phyloP scores from a whole-genome alignment of 2,113 vertebrate species.

The Tupaia tana region DNA sequence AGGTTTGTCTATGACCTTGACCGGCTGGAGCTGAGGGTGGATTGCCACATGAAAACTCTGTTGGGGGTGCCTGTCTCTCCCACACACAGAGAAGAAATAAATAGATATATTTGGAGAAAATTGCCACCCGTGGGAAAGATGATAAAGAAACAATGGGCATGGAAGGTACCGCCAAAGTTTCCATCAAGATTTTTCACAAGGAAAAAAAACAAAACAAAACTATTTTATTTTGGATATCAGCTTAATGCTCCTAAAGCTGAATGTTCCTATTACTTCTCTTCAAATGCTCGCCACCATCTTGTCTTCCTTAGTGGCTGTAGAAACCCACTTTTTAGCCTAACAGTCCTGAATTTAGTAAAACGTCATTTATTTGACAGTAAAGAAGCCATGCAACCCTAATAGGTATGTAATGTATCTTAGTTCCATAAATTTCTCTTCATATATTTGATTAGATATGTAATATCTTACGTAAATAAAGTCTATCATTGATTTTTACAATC shows the following conservation, averaged over 20 bases:
- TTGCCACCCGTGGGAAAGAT: background rate
- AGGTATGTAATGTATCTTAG: background rate
- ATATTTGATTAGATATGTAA: background rate
- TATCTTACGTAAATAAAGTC: slow-evolving; percentile 31
- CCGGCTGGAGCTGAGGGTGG: too few species aligned
- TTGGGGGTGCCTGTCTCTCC: too few species aligned
- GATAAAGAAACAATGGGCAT: slow-evolving; percentile 20
- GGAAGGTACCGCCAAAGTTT: background rate
- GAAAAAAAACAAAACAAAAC: background rate
- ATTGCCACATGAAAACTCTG: too few species aligned
- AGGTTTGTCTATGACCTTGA: too few species aligned
- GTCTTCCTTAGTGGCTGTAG: background rate
- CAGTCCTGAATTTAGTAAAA: background rate
- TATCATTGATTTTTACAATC: slow-evolving; percentile 60
- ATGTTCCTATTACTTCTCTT: background rate
- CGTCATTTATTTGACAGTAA: background rate
- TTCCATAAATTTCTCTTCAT: background rate
- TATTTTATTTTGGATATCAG: slow-evolving; percentile 37
- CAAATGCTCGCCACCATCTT: background rate
- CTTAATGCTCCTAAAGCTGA: background rate
- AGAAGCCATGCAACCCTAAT: background rate
- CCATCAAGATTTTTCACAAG: slow-evolving; percentile 10
- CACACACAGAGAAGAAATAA: too few species aligned
- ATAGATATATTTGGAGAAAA: too few species aligned
- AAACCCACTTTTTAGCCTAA: background rate